Base-by-base conservation (phyloP, 2,797 vertebrate genomes). In the Semotilus atromaculatus region DNA sequence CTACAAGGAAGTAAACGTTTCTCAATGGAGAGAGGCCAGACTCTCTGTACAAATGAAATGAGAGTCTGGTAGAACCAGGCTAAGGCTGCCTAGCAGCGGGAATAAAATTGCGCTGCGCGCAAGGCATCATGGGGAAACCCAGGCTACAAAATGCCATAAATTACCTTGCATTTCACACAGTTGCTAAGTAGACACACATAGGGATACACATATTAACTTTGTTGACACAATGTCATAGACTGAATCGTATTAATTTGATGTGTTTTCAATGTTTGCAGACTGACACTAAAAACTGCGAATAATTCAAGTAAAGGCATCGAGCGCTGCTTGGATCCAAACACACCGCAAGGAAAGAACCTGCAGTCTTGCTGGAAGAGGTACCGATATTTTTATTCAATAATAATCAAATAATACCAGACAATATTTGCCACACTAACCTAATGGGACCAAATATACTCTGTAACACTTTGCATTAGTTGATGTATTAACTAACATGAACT, bases 331-430 rank as follows among this genome's bases (percentile, higher is more conserved):
- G 82, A 88, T 75, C 83, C 90, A 1, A 68, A 51, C 0, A 82
- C 80, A 2, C 82, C 3, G n/a, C 81, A 92, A 81, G 94, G 88
- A 18, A 83, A 43, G 16, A 72, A 67, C 8, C 89, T 94, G 26
- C 19, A 92, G 21, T 60, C 0, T 1, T 96, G 95, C 89, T 96
- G 95, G 96, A 86, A 91, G 31, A 93, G 78, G 95, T 95, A 89
- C 87, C 72, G 2, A 70, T 3, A 73, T 26, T 23, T 43, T 43
- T 29, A 58, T 43, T 75, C 62, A 68, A 7, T 34, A 43, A 21
- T 48, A 26, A 31, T 31, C 0, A 29, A 29, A 9, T 29, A 29
- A 76, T 26, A 26, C 9, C 6, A 11, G 34, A n/a, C 23, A 40
- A 77, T 29, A 77, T 29, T 38, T 9, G 7, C 31, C 31, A 43